phyloP scores from a whole-genome alignment of 2,888 invertebrate species.

The Macaria notata region DNA sequence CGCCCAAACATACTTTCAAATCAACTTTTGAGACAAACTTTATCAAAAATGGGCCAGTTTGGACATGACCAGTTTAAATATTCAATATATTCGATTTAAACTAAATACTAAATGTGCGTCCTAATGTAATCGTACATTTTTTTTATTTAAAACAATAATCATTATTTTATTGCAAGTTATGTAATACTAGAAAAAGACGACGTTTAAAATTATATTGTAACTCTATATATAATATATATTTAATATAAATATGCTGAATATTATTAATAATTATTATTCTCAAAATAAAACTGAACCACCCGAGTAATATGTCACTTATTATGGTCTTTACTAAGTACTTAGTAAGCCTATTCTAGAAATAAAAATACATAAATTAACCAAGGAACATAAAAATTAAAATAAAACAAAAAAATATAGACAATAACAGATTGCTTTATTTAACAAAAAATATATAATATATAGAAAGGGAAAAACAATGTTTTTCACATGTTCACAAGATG shows the following conservation, averaged over 20 bases:
- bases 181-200: slow-evolving; percentile 13
- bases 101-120: slow-evolving; percentile 48
- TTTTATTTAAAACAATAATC: slow-evolving; percentile 33
- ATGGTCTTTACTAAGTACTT: slow-evolving; percentile 70
- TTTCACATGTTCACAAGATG: slow-evolving; percentile 65
- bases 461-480: slow-evolving; percentile 73
- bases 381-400: slow-evolving; percentile 60
- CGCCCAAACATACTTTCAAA: slow-evolving; percentile 43
- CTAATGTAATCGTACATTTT: slow-evolving; percentile 37
- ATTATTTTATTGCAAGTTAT: slow-evolving; percentile 23
- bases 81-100: slow-evolving; percentile 20
- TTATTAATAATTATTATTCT: slow-evolving; percentile 22
- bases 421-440: slow-evolving; percentile 83
- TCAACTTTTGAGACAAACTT: slow-evolving; percentile 18
- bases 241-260: slow-evolving; percentile 11
- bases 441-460: slow-evolving; percentile 82
- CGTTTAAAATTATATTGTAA: slow-evolving; percentile 17
- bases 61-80: slow-evolving; percentile 37
- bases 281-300: slow-evolving; percentile 64
- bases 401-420: slow-evolving; percentile 75
- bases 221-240: slow-evolving; percentile 5
- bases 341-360: slow-evolving; percentile 44
- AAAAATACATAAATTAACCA: slow-evolving; percentile 39
- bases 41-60: slow-evolving; percentile 20
- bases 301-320: slow-evolving; percentile 63